These are phyloP conservation scores for Eledona agricola DNA, from an alignment of 2,888 invertebrate genomes.

Conservation along the genomic window DNA sequence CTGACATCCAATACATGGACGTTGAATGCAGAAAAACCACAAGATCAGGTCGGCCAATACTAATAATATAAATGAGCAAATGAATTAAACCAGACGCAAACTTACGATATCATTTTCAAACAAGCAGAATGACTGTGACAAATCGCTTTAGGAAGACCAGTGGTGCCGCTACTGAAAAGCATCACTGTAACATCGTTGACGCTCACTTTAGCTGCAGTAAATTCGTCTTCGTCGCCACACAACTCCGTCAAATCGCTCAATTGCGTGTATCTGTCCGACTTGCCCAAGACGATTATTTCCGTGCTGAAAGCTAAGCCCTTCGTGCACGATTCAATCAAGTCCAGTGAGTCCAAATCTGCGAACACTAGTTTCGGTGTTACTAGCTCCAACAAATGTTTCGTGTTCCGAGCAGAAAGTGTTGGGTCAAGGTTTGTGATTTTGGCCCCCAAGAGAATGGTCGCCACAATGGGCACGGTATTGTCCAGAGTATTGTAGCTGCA, in stretches of 20 bases:
- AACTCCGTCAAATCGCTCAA: slow-evolving; percentile 32
- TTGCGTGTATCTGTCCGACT: slow-evolving; percentile 37
- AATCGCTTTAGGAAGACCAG: slow-evolving; percentile 41
- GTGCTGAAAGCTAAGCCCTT: slow-evolving; percentile 34
- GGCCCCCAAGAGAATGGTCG: slow-evolving; percentile 62
- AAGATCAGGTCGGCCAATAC: slow-evolving; percentile 1
- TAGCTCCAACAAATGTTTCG: slow-evolving; percentile 44
- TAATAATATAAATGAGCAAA: background rate
- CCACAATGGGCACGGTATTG: slow-evolving; percentile 62
- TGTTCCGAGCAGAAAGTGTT: slow-evolving; percentile 43
- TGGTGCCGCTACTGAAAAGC: slow-evolving; percentile 56
- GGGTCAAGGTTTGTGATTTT: slow-evolving; percentile 51
- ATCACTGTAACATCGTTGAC: slow-evolving; percentile 47
- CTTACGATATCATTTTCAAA: slow-evolving; percentile 10
- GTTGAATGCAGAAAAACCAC: slow-evolving; percentile 38
- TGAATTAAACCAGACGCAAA: slow-evolving; percentile 12
- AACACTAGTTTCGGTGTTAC: slow-evolving; percentile 51
- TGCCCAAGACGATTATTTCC: slow-evolving; percentile 46
- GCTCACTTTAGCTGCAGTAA: slow-evolving; percentile 11
- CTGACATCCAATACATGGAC: slow-evolving; percentile 53
- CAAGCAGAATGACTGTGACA: slow-evolving; percentile 15
- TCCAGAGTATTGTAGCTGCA: slow-evolving; percentile 64
- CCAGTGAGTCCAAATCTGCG: slow-evolving; percentile 43
- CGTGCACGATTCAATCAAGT: slow-evolving; percentile 40
- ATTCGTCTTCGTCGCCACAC: slow-evolving; percentile 5